Evolutionary conservation across 2,113 vertebrate species (phyloP), one percentile per base, ranked within the genome.

Genomic region (Electrona antarctica): DNA sequence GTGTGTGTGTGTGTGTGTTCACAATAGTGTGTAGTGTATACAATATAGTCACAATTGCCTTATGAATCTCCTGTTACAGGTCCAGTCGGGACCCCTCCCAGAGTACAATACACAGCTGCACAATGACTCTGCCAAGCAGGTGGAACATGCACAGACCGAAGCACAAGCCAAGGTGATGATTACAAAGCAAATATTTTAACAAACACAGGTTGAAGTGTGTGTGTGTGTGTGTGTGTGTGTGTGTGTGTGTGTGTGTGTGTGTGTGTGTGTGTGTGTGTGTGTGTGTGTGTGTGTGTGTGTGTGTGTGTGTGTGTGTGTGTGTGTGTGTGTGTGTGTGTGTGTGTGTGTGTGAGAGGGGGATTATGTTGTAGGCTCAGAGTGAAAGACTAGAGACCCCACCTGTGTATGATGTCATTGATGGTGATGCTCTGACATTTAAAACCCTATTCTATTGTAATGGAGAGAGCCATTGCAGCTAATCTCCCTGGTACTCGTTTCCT

Each of bases 161-260:
- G 87, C 91, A 89, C 92, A 91, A 82, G 89, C 91, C 85, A 93
- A 93, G 92, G 93, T 94, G 81, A 88, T 51, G 51, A 66, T 74
- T 46, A 15, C 63, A 51, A 10, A 68, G 56, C 56, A 10, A 50
- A 7, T 41, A 13, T 55, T 6, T 54, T 66, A 13, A 48, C 0
- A n/a, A 54, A 71, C 70, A 60, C 48, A 28, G 29, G 29, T 15
- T 52, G 51, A 9, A 14, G 48, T n/a, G 66, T 29, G 33, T 41
- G 33, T 41, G 1, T 55, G 54, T 56, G 54, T 56, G 12, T 56
- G 54, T 56, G 54, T 56, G 45, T n/a, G 66, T 29, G 56, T 54
- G 10, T 58, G 12, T 41, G 33, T 55, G 54, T 56, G 54, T 56
- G 12, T 56, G 54, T 56, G 54, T 56, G 48, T n/a, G 66, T 29